These are phyloP conservation scores for Oceanodroma leucorhoa DNA, from an alignment of 2,797 vertebrate genomes.

Conservation along the genomic window DNA sequence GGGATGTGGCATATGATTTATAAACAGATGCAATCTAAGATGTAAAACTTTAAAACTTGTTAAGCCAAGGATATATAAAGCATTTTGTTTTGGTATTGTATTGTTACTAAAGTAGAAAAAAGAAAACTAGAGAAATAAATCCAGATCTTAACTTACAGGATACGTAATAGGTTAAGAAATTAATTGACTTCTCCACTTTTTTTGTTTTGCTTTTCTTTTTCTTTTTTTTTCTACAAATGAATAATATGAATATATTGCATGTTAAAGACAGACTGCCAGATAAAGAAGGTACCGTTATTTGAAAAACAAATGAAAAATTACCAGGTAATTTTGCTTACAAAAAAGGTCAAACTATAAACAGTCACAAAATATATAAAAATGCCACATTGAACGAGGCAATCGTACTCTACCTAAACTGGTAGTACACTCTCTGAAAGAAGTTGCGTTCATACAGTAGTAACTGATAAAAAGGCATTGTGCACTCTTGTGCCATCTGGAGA, in stretches of 20 bases:
- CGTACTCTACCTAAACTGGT: slow-evolving; percentile 91
- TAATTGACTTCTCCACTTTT: slow-evolving; percentile 61
- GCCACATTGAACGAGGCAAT: slow-evolving; percentile 99
- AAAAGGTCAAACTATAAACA: slow-evolving; percentile 90
- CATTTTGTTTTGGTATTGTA: slow-evolving; percentile 78
- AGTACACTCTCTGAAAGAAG: slow-evolving; percentile 75
- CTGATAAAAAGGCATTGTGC: slow-evolving; percentile 96
- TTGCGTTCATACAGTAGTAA: slow-evolving; percentile 90
- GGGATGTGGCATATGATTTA: slow-evolving; percentile 70
- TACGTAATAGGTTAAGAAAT: slow-evolving; percentile 73
- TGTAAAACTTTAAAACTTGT: slow-evolving; percentile 58
- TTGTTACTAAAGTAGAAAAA: slow-evolving; percentile 78
- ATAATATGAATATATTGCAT: slow-evolving; percentile 75
- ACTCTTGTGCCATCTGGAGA: slow-evolving; percentile 90
- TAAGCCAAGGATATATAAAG: slow-evolving; percentile 78
- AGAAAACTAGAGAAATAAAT: slow-evolving; percentile 77
- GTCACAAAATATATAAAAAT: slow-evolving; percentile 98
- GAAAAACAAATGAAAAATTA: slow-evolving; percentile 79
- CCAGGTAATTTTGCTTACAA: slow-evolving; percentile 85
- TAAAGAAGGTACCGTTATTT: slow-evolving; percentile 72
- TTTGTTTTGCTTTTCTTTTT: slow-evolving; percentile 53
- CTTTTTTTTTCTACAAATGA: slow-evolving; percentile 71
- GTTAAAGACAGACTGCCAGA: slow-evolving; percentile 71
- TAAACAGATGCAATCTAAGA: slow-evolving; percentile 59
- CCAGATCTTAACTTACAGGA: slow-evolving; percentile 70